These are phyloP conservation scores for Bugulina stolonifera DNA, from an alignment of 2,888 invertebrate species.

Conservation along the genomic window DNA sequence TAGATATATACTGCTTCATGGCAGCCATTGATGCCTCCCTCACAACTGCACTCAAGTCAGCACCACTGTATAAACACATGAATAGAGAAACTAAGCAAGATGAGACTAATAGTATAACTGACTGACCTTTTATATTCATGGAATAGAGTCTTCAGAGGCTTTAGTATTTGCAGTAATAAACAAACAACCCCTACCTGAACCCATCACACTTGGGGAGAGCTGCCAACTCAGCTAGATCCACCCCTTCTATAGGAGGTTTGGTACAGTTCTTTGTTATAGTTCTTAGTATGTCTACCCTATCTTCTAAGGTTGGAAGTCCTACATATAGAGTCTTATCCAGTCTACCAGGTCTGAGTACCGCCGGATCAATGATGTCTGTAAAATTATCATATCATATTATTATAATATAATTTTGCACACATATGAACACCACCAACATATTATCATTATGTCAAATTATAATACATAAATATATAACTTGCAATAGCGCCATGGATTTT, in stretches of 20 bases:
- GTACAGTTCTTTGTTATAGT: conserved; percentile 74
- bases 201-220: conserved; percentile 25
- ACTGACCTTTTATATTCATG: too few species aligned
- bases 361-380: conserved; percentile 83
- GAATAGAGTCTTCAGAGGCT: too few species aligned
- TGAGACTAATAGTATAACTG: background rate
- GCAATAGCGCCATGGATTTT: background rate
- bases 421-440: too few species aligned
- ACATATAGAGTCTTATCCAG: conserved; percentile 84
- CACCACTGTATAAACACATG: conserved; percentile 60
- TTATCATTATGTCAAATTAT: too few species aligned
- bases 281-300: conserved; percentile 78
- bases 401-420: too few species aligned
- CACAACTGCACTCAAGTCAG: conserved; percentile 83
- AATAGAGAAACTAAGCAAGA: background rate
- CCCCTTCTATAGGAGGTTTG: conserved; percentile 22
- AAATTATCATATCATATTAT: too few species aligned
- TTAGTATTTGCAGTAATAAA: too few species aligned
- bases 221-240: conserved; percentile 1
- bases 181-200: conserved; percentile 21
- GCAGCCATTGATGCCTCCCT: conserved; percentile 78
- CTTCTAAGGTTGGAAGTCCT: conserved; percentile 70
- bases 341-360: conserved; percentile 82
- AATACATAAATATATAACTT: too few species aligned
- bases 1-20: conserved; percentile 66